A percentile compares a stretch with the other conserved stretches of the same genome.
phyloP scores from a whole-genome alignment of 1,140 invertebrate genomes.

The Telenomus remus region DNA sequence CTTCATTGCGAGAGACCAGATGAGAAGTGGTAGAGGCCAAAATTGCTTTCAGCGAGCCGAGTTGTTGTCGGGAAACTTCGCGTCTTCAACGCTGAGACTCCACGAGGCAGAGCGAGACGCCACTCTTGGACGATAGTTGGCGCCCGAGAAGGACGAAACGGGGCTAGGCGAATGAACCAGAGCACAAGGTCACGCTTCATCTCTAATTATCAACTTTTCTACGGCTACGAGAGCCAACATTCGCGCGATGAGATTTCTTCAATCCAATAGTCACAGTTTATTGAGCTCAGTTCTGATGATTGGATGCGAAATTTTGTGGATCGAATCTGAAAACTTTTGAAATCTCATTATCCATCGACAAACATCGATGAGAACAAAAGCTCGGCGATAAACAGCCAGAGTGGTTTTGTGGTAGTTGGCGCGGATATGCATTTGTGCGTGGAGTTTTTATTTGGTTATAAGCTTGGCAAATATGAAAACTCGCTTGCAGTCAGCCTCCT shows the following conservation, averaged over 20 bases:
- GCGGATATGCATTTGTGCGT: slow-evolving; percentile 13
- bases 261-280: slow-evolving; percentile 23
- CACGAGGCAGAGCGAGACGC: slow-evolving; percentile 43
- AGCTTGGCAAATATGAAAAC: slow-evolving; percentile 55
- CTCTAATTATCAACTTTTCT: slow-evolving; percentile 75
- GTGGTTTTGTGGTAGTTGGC: slow-evolving; percentile 26
- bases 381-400: neutral
- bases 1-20: slow-evolving; percentile 65
- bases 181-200: slow-evolving; percentile 74
- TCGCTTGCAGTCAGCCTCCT: slow-evolving; percentile 50
- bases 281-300: slow-evolving; percentile 18
- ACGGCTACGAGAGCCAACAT: slow-evolving; percentile 57
- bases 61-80: slow-evolving; percentile 71
- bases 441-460: slow-evolving; percentile 34
- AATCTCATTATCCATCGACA: slow-evolving; percentile 1
- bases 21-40: slow-evolving; percentile 66
- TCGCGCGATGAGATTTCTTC: slow-evolving; percentile 35
- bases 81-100: slow-evolving; percentile 64
- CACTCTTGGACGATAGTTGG: slow-evolving; percentile 2
- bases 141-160: slow-evolving; percentile 23
- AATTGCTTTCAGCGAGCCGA: slow-evolving; percentile 74
- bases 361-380: slow-evolving; percentile 41
- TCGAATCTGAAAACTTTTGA: slow-evolving; percentile 4
- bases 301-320: neutral
- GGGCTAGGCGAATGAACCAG: slow-evolving; percentile 62